Conservation (phyloP, 2,113 vertebrate species). For the Geococcyx californianus region DNA sequence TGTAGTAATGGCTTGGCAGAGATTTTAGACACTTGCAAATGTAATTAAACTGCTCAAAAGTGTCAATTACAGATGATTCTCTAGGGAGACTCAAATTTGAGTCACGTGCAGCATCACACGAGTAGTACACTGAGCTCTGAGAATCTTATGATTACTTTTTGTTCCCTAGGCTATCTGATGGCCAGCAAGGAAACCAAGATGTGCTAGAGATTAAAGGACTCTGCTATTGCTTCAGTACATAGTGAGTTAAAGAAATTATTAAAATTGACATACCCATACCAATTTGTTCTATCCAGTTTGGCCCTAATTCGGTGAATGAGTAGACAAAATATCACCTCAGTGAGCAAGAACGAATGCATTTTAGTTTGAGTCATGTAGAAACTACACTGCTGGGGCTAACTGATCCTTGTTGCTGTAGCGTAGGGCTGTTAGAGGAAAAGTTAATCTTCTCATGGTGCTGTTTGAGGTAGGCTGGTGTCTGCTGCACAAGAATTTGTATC, state of each 20-base stretch:
- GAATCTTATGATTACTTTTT: neutral
- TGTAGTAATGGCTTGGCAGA: neutral
- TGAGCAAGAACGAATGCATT: neutral
- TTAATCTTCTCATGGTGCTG: neutral
- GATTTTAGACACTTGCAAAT: neutral
- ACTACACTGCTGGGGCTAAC: neutral
- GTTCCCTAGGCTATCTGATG: neutral
- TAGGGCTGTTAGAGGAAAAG: neutral
- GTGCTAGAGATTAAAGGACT: neutral
- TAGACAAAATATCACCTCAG: neutral
- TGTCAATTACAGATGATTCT: neutral
- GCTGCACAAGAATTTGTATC: neutral
- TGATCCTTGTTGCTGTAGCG: neutral
- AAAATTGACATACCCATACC: neutral
- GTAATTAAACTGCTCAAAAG: neutral
- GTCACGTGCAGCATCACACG: neutral
- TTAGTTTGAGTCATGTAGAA: neutral
- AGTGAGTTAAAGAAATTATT: neutral
- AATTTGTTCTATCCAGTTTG: neutral
- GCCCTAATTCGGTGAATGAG: neutral
- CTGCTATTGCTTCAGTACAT: neutral
- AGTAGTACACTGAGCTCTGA: neutral
- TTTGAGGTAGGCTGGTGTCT: neutral
- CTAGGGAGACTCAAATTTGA: neutral
- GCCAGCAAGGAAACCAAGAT: neutral